Percentiles rank a stretch among this genome's conserved stretches.
Evolutionary conservation across 2,797 vertebrate genomes (phyloP).

Genomic region (Gymnoscopelus microlampas): DNA sequence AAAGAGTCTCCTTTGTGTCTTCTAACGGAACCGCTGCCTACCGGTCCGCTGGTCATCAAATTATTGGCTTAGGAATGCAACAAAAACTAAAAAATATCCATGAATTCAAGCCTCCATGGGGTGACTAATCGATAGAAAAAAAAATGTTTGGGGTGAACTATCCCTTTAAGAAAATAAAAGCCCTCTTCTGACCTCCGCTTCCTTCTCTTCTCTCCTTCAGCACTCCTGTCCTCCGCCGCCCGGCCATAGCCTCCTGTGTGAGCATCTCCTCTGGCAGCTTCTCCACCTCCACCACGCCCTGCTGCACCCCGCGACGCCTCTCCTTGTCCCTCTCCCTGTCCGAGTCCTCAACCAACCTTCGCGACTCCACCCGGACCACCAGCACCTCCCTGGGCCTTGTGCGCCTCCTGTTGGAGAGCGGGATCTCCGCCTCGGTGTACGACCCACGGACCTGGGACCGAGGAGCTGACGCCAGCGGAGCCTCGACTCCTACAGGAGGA

Average conservation of each 20-base stretch:
- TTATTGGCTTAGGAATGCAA: no score
- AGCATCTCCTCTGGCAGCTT: slow-evolving; percentile 73
- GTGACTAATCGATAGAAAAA: no score
- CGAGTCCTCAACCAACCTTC: slow-evolving; percentile 94
- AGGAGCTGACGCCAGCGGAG: slow-evolving; percentile 66
- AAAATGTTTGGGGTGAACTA: no score
- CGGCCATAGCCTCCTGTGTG: slow-evolving; percentile 77
- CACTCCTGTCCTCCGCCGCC: slow-evolving; percentile 43
- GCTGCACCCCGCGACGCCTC: slow-evolving; percentile 93
- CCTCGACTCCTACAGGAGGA: slow-evolving; percentile 54
- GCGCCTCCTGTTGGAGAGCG: slow-evolving; percentile 90
- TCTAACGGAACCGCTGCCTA: no score
- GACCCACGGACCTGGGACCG: slow-evolving; percentile 93
- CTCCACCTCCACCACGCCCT: slow-evolving; percentile 85
- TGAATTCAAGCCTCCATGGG: no score
- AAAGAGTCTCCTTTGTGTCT: no score
- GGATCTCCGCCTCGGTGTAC: slow-evolving; percentile 94
- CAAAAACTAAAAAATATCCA: no score
- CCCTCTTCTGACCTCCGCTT: no score
- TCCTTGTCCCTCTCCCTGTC: slow-evolving; percentile 89
- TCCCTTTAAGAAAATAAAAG: no score
- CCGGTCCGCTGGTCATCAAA: no score
- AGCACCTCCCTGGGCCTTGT: slow-evolving; percentile 96
- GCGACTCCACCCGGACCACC: slow-evolving; percentile 96
- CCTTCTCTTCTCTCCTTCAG: slow-evolving; percentile 27